Evolutionary conservation across 1,140 invertebrate genomes (phyloP).

Genomic region (Danaus plexippus): DNA sequence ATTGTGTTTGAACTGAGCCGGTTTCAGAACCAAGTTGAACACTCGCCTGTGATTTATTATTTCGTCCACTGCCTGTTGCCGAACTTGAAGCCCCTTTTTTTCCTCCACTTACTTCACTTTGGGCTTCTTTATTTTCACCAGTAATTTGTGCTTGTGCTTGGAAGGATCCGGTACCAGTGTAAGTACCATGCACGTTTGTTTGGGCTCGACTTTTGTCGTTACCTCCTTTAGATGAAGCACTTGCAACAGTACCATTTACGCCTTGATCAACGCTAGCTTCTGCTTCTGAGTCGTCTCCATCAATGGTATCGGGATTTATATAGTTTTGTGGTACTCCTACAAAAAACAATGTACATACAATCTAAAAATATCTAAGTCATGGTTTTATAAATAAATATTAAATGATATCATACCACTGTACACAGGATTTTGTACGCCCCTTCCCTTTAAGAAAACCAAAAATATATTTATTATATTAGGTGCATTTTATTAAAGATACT

Average conservation of each 20-base stretch:
- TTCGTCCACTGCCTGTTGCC: slow-evolving; percentile 80
- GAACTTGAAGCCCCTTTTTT: slow-evolving; percentile 81
- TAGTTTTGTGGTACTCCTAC: slow-evolving; percentile 51
- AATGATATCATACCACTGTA: slow-evolving; percentile 23
- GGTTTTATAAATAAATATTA: no score
- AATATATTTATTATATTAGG: background rate
- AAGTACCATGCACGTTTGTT: slow-evolving; percentile 84
- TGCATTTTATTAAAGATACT: background rate
- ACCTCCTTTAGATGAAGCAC: slow-evolving; percentile 81
- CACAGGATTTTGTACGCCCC: slow-evolving; percentile 9
- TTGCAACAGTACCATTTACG: slow-evolving; percentile 80
- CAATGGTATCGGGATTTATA: slow-evolving; percentile 46
- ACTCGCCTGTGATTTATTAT: slow-evolving; percentile 83
- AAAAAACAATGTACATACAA: slow-evolving; percentile 16
- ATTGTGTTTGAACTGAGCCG: slow-evolving; percentile 79
- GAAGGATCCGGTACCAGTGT: slow-evolving; percentile 82
- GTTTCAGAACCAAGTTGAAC: slow-evolving; percentile 80
- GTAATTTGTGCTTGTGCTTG: slow-evolving; percentile 86
- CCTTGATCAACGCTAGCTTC: slow-evolving; percentile 79
- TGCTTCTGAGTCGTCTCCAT: slow-evolving; percentile 81
- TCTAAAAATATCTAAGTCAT: slow-evolving; percentile 5
- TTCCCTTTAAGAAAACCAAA: slow-evolving; percentile 25
- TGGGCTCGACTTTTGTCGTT: slow-evolving; percentile 81
- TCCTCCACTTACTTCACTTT: slow-evolving; percentile 80
- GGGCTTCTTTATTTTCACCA: slow-evolving; percentile 80